A percentile compares a stretch with the other conserved stretches of the same genome.
Conservation (phyloP, 2,113 vertebrate species). For the Phodopus roborovskii region DNA sequence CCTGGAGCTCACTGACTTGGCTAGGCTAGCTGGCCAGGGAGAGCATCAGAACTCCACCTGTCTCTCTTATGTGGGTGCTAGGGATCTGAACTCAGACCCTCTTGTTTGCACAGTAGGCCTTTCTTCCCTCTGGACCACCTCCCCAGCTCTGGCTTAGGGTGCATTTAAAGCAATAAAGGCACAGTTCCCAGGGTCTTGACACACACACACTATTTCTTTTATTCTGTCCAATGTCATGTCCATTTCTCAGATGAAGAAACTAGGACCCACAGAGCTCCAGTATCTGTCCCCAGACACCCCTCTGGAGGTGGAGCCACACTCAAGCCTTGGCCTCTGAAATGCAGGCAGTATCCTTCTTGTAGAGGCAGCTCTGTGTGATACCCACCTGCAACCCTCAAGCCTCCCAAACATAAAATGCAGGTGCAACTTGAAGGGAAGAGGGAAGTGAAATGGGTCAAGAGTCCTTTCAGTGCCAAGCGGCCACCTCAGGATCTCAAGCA, state of each 20-base stretch:
- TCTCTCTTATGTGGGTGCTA: neutral
- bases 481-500: neutral
- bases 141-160: neutral
- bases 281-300: no score
- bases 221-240: rapidly evolving
- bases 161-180: neutral
- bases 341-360: rapidly evolving
- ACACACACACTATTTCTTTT: neutral
- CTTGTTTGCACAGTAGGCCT: neutral
- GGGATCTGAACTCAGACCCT: neutral
- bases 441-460: neutral
- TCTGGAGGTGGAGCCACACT: rapidly evolving
- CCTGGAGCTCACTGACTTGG: neutral
- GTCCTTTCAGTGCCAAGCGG: neutral
- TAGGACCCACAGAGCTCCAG: neutral
- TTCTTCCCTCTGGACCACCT: no score
- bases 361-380: rapidly evolving
- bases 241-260: neutral
- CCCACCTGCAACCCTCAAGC: rapidly evolving
- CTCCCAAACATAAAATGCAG: no score
- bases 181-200: no score
- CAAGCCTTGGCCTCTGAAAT: neutral
- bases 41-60: neutral
- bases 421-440: rapidly evolving
- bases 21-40: neutral